Evolutionary conservation across 2,888 invertebrate species (phyloP).

Genomic region (Callyntrura guangdongensis): DNA sequence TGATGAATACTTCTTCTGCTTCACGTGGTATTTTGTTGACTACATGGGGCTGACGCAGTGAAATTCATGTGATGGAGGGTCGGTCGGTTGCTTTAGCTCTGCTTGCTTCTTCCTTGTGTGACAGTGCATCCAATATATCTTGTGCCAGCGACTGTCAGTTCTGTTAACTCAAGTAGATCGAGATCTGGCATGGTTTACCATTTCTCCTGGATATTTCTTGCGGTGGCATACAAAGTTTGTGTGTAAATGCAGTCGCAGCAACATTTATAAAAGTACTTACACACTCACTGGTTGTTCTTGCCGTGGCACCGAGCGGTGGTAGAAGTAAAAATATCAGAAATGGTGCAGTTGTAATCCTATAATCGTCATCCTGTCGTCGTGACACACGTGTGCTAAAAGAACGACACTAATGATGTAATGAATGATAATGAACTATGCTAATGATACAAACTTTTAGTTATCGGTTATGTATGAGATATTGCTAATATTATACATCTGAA

Average conservation of each 20-base stretch:
- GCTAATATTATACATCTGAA: not conserved
- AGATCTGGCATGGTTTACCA: conserved; percentile 73
- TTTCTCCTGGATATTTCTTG: conserved; percentile 67
- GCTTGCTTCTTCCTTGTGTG: conserved; percentile 51
- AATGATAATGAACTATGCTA: conserved; percentile 37
- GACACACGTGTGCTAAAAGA: conserved; percentile 64
- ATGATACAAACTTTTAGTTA: conserved; percentile 23
- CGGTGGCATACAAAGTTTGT: not conserved
- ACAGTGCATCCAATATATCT: conserved; percentile 72
- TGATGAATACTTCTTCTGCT: conserved; percentile 52
- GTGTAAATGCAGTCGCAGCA: not conserved
- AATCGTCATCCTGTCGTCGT: conserved; percentile 51
- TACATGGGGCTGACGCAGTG: conserved; percentile 57
- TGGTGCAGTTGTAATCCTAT: conserved; percentile 36
- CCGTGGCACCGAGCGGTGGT: conserved; percentile 16
- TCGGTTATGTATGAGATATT: conserved; percentile 23
- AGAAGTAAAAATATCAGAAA: conserved; percentile 13
- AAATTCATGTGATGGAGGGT: conserved; percentile 67
- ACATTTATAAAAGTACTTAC: conserved; percentile 1
- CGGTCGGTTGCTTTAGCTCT: conserved; percentile 63
- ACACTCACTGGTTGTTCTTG: not conserved
- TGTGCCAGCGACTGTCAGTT: conserved; percentile 72
- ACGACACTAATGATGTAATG: conserved; percentile 30
- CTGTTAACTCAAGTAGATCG: conserved; percentile 73
- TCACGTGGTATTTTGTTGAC: conserved; percentile 56